Evolutionary conservation across 1,140 invertebrate genomes (phyloP).

Genomic region (Tetramorium alpestre): DNA sequence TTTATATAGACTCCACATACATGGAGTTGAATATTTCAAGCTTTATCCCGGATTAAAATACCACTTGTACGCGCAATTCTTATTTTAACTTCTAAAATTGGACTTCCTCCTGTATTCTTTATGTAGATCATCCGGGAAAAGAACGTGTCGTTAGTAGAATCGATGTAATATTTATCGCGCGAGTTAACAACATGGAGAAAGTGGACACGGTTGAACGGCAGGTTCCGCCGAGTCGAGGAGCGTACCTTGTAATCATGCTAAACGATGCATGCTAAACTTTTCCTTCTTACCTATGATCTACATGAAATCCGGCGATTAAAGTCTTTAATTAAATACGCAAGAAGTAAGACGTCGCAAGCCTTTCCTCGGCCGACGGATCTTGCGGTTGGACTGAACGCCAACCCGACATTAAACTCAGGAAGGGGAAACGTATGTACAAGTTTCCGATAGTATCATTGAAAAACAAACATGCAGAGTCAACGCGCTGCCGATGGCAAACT

Average conservation of each 20-base stretch:
- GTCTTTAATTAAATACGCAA: not conserved
- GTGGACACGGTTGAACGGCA: slow-evolving; percentile 9
- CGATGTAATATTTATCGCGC: not conserved
- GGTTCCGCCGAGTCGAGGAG: not conserved
- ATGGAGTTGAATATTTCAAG: not conserved
- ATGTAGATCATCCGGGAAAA: not conserved
- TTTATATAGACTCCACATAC: not conserved
- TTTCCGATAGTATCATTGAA: not conserved
- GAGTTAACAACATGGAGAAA: slow-evolving; percentile 9
- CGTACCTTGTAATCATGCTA: not conserved
- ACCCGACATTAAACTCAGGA: not conserved
- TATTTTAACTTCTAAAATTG: not conserved
- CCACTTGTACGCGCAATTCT: not conserved
- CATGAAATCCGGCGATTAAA: slow-evolving; percentile 6
- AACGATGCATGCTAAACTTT: not conserved
- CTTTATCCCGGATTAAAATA: not conserved
- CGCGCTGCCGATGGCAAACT: slow-evolving; percentile 50
- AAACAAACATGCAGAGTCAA: not conserved
- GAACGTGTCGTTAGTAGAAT: not conserved
- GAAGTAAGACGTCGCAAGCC: not conserved
- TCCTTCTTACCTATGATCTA: not conserved
- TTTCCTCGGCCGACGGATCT: not conserved
- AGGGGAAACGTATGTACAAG: not conserved
- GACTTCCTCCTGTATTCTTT: not conserved
- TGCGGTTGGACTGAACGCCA: not conserved